These are phyloP conservation scores for Tachysurus vachellii DNA, from an alignment of 2,113 vertebrate species.

Conservation along the genomic window DNA sequence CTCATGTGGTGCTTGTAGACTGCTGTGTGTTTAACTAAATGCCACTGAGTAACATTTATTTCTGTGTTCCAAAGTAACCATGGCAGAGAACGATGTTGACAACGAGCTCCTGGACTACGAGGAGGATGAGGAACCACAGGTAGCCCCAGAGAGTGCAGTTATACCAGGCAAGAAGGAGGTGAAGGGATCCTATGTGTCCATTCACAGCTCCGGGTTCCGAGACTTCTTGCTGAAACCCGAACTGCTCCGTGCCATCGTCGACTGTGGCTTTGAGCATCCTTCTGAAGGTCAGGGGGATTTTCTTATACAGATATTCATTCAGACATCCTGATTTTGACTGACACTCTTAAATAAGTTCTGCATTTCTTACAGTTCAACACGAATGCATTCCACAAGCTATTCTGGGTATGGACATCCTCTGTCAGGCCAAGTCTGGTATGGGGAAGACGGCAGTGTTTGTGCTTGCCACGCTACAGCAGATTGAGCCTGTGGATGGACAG, in stretches of 20 bases:
- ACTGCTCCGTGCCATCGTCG: constrained; percentile 83
- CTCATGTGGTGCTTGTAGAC: not conserved
- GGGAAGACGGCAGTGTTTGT: constrained; percentile 88
- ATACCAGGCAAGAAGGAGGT: constrained; percentile 79
- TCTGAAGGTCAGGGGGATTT: constrained; percentile 77
- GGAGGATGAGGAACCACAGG: constrained; percentile 85
- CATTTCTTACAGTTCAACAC: constrained; percentile 78
- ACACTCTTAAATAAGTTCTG: not conserved
- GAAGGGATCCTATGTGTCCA: constrained; percentile 87
- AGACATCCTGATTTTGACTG: not conserved
- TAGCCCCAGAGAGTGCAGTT: constrained; percentile 68
- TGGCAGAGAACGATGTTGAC: constrained; percentile 85
- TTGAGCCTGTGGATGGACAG: constrained; percentile 83
- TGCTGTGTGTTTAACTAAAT: not conserved
- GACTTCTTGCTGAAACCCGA: constrained; percentile 88
- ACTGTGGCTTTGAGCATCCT: constrained; percentile 88
- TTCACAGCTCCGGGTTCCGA: constrained; percentile 88
- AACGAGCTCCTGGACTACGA: constrained; percentile 86
- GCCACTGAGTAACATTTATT: not conserved
- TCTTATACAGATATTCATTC: not conserved
- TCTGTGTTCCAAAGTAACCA: constrained; percentile 52
- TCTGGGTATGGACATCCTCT: constrained; percentile 86
- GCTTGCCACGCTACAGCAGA: constrained; percentile 85
- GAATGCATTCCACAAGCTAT: constrained; percentile 90
- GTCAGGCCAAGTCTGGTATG: constrained; percentile 90